Evolutionary conservation across 2,888 invertebrate species (phyloP).

Genomic region (Drosophila formosana): DNA sequence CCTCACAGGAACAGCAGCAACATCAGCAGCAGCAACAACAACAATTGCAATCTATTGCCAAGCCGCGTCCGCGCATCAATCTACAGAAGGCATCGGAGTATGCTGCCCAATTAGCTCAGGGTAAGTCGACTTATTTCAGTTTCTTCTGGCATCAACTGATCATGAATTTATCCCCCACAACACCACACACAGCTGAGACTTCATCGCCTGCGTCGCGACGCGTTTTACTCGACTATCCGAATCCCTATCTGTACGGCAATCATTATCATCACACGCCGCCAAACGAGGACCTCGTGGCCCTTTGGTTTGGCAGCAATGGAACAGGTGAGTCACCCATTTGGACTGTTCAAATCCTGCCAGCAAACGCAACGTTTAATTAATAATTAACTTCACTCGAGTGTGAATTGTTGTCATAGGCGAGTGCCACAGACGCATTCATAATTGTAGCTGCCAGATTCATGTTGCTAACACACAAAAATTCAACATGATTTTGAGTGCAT

Average conservation of each 20-base stretch:
- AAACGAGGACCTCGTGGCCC: constrained; percentile 91
- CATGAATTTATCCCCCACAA: not conserved
- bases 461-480: constrained; percentile 12
- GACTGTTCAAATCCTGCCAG: constrained; percentile 1
- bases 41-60: constrained; percentile 73
- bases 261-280: constrained; percentile 86
- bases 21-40: constrained; percentile 56
- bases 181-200: constrained; percentile 82
- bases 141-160: not conserved
- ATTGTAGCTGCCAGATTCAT: constrained; percentile 30
- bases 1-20: constrained; percentile 60
- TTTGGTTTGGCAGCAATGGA: constrained; percentile 90
- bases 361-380: constrained; percentile 62
- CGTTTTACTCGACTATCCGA: constrained; percentile 85
- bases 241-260: constrained; percentile 85
- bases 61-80: constrained; percentile 84
- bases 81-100: constrained; percentile 85
- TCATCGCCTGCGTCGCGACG: constrained; percentile 85
- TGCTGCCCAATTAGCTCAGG: constrained; percentile 84
- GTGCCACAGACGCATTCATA: constrained; percentile 33
- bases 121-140: constrained; percentile 63
- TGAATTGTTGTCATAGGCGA: constrained; percentile 63
- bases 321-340: constrained; percentile 86
- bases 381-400: constrained; percentile 63
- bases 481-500: not conserved